Evolutionary conservation across 2,888 invertebrate genomes (phyloP).

Genomic region (Entomobrya proxima): DNA sequence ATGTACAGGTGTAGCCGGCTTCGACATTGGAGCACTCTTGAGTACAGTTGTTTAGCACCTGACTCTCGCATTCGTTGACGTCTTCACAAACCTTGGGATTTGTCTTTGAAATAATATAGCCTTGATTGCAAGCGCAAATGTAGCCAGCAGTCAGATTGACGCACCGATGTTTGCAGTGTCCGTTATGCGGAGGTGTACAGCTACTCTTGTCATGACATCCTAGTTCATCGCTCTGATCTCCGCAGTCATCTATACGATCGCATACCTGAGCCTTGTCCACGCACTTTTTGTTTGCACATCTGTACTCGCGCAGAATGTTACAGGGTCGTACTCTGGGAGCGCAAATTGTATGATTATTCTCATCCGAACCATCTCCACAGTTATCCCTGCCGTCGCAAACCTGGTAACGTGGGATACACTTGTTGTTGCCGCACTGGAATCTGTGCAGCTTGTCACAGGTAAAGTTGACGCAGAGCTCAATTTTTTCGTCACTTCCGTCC

Average conservation of each 20-base stretch:
- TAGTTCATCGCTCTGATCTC: constrained; percentile 91
- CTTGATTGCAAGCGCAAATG: constrained; percentile 90
- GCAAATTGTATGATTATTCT: constrained; percentile 95
- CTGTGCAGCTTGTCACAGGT: constrained; percentile 89
- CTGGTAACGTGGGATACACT: constrained; percentile 82
- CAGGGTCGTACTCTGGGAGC: constrained; percentile 86
- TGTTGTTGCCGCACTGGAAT: constrained; percentile 92
- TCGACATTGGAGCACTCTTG: constrained; percentile 95
- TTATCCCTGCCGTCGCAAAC: constrained; percentile 94
- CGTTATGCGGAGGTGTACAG: constrained; percentile 79
- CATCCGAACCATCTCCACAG: constrained; percentile 89
- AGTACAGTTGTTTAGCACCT: constrained; percentile 90
- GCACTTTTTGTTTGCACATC: constrained; percentile 92
- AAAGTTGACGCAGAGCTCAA: constrained; percentile 80
- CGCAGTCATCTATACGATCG: constrained; percentile 91
- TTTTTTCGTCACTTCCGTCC: constrained; percentile 84
- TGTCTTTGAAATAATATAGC: constrained; percentile 87
- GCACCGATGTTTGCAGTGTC: constrained; percentile 95
- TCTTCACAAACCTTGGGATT: constrained; percentile 85
- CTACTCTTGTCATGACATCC: constrained; percentile 83
- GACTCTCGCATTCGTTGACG: constrained; percentile 89
- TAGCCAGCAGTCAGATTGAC: constrained; percentile 91
- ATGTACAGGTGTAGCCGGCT: constrained; percentile 90
- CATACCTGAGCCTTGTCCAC: constrained; percentile 88
- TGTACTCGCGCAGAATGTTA: constrained; percentile 87